Percentiles rank a stretch among this genome's conserved stretches.
phyloP scores from a whole-genome alignment of 2,888 invertebrate genomes.

The Podabrus alpinus region DNA sequence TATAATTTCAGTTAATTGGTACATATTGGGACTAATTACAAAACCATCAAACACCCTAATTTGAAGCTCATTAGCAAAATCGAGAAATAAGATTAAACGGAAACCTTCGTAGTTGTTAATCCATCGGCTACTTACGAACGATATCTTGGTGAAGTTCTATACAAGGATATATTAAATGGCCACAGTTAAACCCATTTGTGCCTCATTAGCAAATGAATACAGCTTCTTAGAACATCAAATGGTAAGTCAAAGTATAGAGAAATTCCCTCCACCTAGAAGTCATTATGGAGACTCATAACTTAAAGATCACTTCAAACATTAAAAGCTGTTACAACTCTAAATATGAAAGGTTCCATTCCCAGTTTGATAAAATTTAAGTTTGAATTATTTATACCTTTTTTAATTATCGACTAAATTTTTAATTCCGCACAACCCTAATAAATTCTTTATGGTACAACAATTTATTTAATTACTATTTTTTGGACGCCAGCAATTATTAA shows the following conservation, averaged over 20 bases:
- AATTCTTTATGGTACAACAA: not conserved
- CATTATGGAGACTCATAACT: no score
- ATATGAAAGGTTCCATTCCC: no score
- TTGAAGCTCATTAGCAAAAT: not conserved
- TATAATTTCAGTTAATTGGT: not conserved
- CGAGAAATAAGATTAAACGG: not conserved
- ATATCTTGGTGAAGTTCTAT: not conserved
- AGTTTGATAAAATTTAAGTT: no score
- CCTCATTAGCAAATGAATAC: not conserved
- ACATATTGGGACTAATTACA: not conserved
- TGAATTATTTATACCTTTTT: no score
- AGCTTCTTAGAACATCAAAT: not conserved
- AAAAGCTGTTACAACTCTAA: no score
- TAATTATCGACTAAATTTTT: not conserved
- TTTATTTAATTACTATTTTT: no score
- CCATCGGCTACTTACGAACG: not conserved
- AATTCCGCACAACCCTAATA: not conserved
- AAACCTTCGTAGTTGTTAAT: not conserved
- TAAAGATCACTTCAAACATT: no score
- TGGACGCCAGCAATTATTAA: not conserved
- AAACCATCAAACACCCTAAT: not conserved
- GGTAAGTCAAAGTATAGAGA: not conserved
- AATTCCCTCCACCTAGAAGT: not conserved
- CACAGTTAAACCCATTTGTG: not conserved
- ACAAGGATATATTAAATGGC: not conserved